A percentile compares a stretch with the other conserved stretches of the same genome.
Evolutionary conservation across 2,113 vertebrate species (phyloP).

Genomic region (Archocentrus centrarchus): DNA sequence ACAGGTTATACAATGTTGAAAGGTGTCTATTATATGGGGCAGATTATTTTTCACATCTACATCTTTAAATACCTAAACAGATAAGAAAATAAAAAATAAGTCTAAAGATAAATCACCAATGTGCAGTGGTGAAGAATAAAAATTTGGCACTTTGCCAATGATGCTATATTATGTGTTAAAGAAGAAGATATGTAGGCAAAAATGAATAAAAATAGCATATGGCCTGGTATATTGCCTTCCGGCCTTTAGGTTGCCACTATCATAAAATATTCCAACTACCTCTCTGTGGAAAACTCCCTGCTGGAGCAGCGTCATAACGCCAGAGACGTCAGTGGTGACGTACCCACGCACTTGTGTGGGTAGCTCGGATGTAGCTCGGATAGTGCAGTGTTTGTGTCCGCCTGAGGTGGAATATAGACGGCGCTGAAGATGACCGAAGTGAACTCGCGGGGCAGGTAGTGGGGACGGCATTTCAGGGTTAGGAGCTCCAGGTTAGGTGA

Average conservation of each 20-base stretch:
- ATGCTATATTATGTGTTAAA: slow-evolving; percentile 52
- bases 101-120: slow-evolving; percentile 63
- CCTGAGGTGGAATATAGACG: too few relatives aligned
- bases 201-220: slow-evolving; percentile 56
- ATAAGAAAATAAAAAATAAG: slow-evolving; percentile 44
- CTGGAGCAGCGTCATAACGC: too few relatives aligned
- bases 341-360: too few relatives aligned
- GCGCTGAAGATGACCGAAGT: too few relatives aligned
- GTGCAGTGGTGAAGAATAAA: slow-evolving; percentile 66
- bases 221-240: slow-evolving; percentile 48
- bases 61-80: slow-evolving; percentile 68
- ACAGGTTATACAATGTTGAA: slow-evolving; percentile 58
- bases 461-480: too few relatives aligned
- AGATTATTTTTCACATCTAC: slow-evolving; percentile 69
- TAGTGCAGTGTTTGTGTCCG: too few relatives aligned
- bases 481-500: too few relatives aligned
- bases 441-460: too few relatives aligned
- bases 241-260: slow-evolving; percentile 26
- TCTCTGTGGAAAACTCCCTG: too few relatives aligned
- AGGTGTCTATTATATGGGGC: slow-evolving; percentile 44
- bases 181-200: slow-evolving; percentile 63
- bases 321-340: too few relatives aligned
- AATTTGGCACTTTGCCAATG: slow-evolving; percentile 72
- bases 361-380: too few relatives aligned
- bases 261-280: slow-evolving; percentile 36